Base-by-base conservation (phyloP, 2,113 vertebrate species). In the Lamprotornis superbus region DNA sequence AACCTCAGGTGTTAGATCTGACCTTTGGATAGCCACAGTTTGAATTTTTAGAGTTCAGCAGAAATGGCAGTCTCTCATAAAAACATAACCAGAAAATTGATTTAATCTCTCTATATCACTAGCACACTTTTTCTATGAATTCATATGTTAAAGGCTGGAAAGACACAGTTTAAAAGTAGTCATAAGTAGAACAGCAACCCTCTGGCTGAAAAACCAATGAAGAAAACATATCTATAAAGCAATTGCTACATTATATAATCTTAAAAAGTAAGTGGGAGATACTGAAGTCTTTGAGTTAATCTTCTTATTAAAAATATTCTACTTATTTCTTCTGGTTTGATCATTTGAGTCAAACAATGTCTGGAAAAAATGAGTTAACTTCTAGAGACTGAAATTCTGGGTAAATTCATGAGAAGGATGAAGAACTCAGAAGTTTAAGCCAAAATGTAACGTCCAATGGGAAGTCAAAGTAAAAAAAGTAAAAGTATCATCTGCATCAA, bases 1-100 rank as follows among this genome's bases (percentile, higher is more conserved):
- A 94, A 83, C 74, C n/a, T 85, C 65, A 59, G 35, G 31, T 85
- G 30, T 59, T 67, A 93, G 71, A 95, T 93, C 47, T 95, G 75
- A 77, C 35, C 39, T 95, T 87, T 85, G 67, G 28, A 49, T 67
- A 96, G 22, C 67, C 35, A 73, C 55, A 76, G 10, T 53, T 39
- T 57, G n/a, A 80, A 42, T 74, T 85, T 73, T 83, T 88, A 85
- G 24, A 95, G 47, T 11, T 94, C 76, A 80, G 52, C 85, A 93
- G 71, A 93, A 95, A 90, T 23, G 7, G 30, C 19, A 83, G 15
- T 49, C 12, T 75, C 53, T 56, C n/a, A 49, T 47, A 57, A 82
- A 68, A 79, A 47, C 28, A 69, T 47, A 88, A 50, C 1, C 47
- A 63, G 63, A 77, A 83, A 76, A 55, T 21, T 1, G 1, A 44